phyloP scores from a whole-genome alignment of 1,140 invertebrate species.

The Heterodera schachtii region DNA sequence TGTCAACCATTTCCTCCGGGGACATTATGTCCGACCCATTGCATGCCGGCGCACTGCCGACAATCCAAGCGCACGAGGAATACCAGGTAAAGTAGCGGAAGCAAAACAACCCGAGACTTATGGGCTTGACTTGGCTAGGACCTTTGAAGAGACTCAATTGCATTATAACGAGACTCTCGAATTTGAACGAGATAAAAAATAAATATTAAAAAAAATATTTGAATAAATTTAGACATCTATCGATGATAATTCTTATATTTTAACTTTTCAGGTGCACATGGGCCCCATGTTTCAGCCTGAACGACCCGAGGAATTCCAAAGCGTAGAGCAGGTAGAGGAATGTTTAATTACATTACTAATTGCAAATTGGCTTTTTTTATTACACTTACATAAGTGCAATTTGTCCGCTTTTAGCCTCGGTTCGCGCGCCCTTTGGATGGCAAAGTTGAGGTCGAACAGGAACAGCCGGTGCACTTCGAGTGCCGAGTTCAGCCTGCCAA shows the following conservation, averaged over 20 bases:
- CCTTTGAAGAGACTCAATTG: too few species aligned
- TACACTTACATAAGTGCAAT: neutral
- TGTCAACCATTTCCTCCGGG: slow-evolving; percentile 48
- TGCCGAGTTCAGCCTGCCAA: slow-evolving; percentile 67
- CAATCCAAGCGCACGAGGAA: slow-evolving; percentile 56
- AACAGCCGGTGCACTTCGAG: slow-evolving; percentile 69
- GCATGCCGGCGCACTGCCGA: slow-evolving; percentile 56
- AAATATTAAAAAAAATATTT: too few species aligned
- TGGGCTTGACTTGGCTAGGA: too few species aligned
- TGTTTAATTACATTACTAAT: too few species aligned
- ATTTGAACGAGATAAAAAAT: too few species aligned
- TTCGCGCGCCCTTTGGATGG: slow-evolving; percentile 48
- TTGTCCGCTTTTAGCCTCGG: slow-evolving; percentile 23
- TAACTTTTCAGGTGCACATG: slow-evolving; percentile 51
- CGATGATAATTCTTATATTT: too few species aligned
- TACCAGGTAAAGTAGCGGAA: slow-evolving; percentile 22
- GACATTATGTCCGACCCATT: slow-evolving; percentile 49
- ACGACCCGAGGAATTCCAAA: slow-evolving; percentile 59
- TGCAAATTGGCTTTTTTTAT: too few species aligned
- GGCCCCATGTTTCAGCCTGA: slow-evolving; percentile 53
- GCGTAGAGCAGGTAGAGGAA: slow-evolving; percentile 41
- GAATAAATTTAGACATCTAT: too few species aligned
- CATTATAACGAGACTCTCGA: too few species aligned
- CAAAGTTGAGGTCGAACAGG: slow-evolving; percentile 65
- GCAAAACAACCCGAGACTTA: slow-evolving; percentile 18